phyloP scores from a whole-genome alignment of 2,797 vertebrate species.

The Peromyscus aztecus region DNA sequence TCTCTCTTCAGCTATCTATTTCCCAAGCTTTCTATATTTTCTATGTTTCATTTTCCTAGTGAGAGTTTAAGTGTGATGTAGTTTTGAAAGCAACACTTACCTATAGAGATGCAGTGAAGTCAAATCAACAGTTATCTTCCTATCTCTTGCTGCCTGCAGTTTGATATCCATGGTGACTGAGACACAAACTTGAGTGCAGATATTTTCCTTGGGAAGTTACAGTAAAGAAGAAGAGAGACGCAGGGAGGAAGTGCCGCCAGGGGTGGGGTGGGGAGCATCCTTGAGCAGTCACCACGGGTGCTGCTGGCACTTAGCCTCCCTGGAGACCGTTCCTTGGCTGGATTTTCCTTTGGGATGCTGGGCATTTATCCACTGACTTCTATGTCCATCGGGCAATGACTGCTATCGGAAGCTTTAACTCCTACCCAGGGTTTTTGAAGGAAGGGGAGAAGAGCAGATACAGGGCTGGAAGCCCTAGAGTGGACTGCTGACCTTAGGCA shows the following conservation, averaged over 20 bases:
- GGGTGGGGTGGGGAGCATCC: accelerated
- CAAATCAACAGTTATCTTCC: background rate
- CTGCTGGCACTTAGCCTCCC: background rate
- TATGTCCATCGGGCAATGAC: background rate
- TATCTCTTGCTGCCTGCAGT: background rate
- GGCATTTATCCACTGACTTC: background rate
- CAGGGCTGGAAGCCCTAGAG: background rate
- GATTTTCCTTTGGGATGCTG: background rate
- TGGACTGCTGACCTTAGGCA: background rate
- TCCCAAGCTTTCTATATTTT: slow-evolving; percentile 32
- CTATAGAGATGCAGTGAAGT: slow-evolving; percentile 13
- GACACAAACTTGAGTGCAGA: background rate
- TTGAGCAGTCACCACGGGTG: no score
- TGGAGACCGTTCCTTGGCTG: background rate
- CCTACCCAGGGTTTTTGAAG: background rate
- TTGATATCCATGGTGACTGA: background rate
- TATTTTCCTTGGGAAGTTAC: background rate
- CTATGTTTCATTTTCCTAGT: background rate
- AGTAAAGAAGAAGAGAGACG: background rate
- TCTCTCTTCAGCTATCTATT: background rate
- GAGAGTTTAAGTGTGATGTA: background rate
- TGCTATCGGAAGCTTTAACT: background rate
- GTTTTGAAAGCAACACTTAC: background rate
- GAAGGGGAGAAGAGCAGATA: background rate
- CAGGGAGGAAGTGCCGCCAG: background rate